Base-by-base conservation (phyloP, 2,888 invertebrate species). In the Cryptus viduatorius region DNA sequence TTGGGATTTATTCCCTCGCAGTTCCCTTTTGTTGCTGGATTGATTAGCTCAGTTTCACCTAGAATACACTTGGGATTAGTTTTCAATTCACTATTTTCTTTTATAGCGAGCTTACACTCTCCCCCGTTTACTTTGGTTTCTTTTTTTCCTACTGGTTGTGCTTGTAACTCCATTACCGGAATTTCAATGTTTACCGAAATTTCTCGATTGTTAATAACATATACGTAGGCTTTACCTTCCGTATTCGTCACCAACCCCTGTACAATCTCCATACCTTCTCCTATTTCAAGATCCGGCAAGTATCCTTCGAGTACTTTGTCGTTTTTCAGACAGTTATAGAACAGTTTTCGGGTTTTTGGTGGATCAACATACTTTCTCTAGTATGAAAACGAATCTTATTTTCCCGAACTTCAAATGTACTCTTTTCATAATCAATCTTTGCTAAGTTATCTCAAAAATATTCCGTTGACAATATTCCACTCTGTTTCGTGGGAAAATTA, bases 341-440 rank as follows among this genome's bases (percentile, higher is more conserved):
- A 42, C 4, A 56, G 31, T 16, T 53, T 68, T 1, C 68, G 68
- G 1, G 16, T 68, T 8, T 46, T 56, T 29, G 59, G 46, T 3
- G 68, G 68, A 77, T 59, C 14, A 77, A 31, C 12, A 77, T 68
- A 31, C 77, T 77, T 46, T 77, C 68, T 12, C 12, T 46, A 3
- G 59, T 77, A 37, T 31, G 16, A 19, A 77, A 67, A 19, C 31
- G 67, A n/a, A 67, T 44, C 44, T n/a, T 76, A 1, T 24, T 12
- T 12, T 16, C 65, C 12, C 29, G 65, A 4, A 76, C 44, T 29
- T 76, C 42, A 5, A 67, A 44, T 53, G 42, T 19, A 76, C n/a
- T 44, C 12, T 76, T 50, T 48, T 76, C 76, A 19, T 76, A 76
- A 67, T 76, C 65, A 14, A 76, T 67, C 53, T 56, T 76, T 12